Evolutionary conservation across 37 sponge, comb jelly and placozoan species (phyloP).

Genomic region (Mnemiopsis leidyi): DNA sequence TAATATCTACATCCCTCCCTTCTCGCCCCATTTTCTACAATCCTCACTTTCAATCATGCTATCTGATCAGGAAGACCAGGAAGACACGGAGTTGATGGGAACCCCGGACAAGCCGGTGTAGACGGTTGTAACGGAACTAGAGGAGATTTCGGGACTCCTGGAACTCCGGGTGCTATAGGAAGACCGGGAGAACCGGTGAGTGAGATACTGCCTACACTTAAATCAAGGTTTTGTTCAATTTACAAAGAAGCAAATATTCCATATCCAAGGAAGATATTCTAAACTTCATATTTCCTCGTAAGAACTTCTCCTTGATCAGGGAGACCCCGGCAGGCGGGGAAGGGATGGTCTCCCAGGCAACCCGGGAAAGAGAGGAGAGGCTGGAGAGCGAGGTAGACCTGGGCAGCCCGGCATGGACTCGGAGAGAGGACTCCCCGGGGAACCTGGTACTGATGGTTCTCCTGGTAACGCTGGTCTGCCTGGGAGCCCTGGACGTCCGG

Average conservation of each 20-base stretch:
- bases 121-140: constrained; percentile 20
- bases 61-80: neutral
- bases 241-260: no score
- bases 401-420: neutral
- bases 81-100: neutral
- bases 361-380: constrained; percentile 25
- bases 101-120: constrained; percentile 32
- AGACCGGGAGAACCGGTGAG: neutral
- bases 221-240: no score
- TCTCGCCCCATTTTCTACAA: no score
- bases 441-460: neutral
- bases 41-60: neutral
- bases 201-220: neutral
- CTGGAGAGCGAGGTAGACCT: neutral
- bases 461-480: neutral
- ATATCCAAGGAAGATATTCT: neutral
- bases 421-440: neutral
- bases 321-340: neutral
- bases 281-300: neutral
- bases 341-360: neutral
- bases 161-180: neutral
- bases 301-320: neutral
- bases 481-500: neutral
- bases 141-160: neutral
- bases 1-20: no score